Conservation (phyloP, 2,888 invertebrate genomes). For the Brenthis hecate region DNA sequence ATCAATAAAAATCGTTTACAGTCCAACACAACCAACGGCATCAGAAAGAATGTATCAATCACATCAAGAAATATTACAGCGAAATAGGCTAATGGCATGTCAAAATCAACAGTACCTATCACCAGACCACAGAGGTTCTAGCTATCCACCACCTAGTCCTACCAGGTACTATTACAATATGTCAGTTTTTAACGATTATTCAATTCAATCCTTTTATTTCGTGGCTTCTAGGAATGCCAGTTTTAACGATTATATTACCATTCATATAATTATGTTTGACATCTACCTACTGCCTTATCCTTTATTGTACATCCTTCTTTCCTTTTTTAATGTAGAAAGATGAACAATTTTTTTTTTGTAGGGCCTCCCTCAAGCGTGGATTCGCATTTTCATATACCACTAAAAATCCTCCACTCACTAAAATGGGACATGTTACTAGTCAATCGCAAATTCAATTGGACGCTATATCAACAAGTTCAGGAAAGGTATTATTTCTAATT, state of each 20-base stretch:
- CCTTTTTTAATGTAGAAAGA: too few relatives aligned
- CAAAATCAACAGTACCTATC: slow-evolving; percentile 58
- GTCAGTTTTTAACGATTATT: not conserved
- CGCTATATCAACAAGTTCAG: slow-evolving; percentile 43
- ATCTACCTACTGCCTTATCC: too few relatives aligned
- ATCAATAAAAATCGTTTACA: not conserved
- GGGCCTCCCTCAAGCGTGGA: slow-evolving; percentile 85
- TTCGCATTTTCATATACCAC: slow-evolving; percentile 87
- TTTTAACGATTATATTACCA: not conserved
- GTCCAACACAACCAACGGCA: slow-evolving; percentile 49
- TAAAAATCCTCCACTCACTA: slow-evolving; percentile 91
- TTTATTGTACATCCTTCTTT: too few relatives aligned
- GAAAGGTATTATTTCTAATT: not conserved
- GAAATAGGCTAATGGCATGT: slow-evolving; percentile 57
- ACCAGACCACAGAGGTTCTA: slow-evolving; percentile 86
- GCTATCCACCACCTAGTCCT: slow-evolving; percentile 92
- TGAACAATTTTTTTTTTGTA: slow-evolving; percentile 46
- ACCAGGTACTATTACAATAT: slow-evolving; percentile 58
- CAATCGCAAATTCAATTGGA: slow-evolving; percentile 54
- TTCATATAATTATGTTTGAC: too few relatives aligned
- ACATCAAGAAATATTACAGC: slow-evolving; percentile 65
- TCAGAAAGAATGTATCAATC: slow-evolving; percentile 66
- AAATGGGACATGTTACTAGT: slow-evolving; percentile 87
- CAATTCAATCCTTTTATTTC: too few relatives aligned
- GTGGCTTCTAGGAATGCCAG: too few relatives aligned